Base-by-base conservation (phyloP, 2,888 invertebrate species). In the Cepaea hortensis region DNA sequence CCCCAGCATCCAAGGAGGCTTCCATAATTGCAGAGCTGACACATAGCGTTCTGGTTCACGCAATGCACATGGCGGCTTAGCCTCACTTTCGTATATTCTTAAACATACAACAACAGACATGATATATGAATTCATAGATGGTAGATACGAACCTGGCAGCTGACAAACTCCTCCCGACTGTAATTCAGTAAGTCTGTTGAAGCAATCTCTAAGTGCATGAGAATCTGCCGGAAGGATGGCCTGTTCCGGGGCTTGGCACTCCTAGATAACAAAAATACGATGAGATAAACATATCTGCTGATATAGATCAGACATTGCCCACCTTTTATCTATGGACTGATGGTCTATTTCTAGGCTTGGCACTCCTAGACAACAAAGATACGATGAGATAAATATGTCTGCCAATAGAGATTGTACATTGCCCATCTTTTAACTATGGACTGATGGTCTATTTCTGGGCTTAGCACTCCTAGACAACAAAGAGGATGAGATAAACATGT, bases 171-270 rank as follows among this genome's bases (percentile, higher is more conserved):
- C 88, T 95, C 95, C 82, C 97, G 96, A 5, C 96, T 96, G 85
- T 95, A 96, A 89, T 95, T 95, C 35, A 96, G 94, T 70, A 97
- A 96, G 94, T 98, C 98, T 0, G 97, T 96, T 0, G 97, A 96
- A 1, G 98, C 98, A 88, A 98, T 97, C 92, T 98, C 98, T 90
- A 99, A 95, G 94, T 99, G 98, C 90, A 97, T 96, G 87, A 98
- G 96, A 90, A 99, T 98, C 91, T 98, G 97, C 92, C 97, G 97
- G 95, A 98, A 98, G 0, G 97, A 97, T 2, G 98, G 98, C 88
- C 98, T 96, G 94, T 98, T 98, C 88, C 97, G 96, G 0, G 99
- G 98, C 92, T 97, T 97, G 1, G 97, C 96, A 90, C 96, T 97
- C 95, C 95, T 95, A 90, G 50, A 20, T 0, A 55, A 55, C n/a